Conservation (phyloP, 2,888 invertebrate species). For the Abrostola triplasia region DNA sequence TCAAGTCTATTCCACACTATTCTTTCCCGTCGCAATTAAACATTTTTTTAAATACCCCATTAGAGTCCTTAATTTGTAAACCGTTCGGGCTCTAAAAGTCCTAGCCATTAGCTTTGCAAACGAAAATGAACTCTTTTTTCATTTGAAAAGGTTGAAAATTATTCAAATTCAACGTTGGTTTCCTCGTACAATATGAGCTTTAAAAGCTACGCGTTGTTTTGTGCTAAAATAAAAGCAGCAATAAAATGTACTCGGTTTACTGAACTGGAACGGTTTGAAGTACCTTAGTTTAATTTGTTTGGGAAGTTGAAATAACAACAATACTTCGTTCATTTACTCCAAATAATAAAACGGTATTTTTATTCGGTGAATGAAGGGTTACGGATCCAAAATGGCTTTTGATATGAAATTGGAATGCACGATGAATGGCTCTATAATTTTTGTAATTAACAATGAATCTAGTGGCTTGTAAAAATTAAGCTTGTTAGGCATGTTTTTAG, state of each 20-base stretch:
- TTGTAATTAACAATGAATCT: no score
- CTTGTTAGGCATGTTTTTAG: no score
- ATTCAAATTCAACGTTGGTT: conserved; percentile 10
- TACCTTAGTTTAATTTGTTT: conserved; percentile 40
- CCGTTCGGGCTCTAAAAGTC: conserved; percentile 49
- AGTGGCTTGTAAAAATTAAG: no score
- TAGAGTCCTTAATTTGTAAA: conserved; percentile 74
- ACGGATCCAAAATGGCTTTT: background rate
- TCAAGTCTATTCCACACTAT: conserved; percentile 58
- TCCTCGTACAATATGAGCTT: conserved; percentile 47
- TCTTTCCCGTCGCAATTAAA: conserved; percentile 64
- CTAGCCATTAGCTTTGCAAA: conserved; percentile 16
- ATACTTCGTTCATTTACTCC: conserved; percentile 25
- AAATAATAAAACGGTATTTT: conserved; percentile 31
- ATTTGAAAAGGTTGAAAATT: background rate
- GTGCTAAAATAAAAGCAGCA: conserved; percentile 55
- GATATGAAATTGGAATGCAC: background rate
- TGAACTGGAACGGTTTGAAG: conserved; percentile 47
- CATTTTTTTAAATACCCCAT: conserved; percentile 73
- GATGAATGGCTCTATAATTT: no score
- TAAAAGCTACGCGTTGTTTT: conserved; percentile 47
- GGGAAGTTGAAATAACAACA: conserved; percentile 46
- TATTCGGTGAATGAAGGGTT: background rate
- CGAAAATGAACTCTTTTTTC: background rate
- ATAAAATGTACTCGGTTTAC: conserved; percentile 55